Conservation (phyloP, 2,797 vertebrate species). For the Furcifer pardalis region DNA sequence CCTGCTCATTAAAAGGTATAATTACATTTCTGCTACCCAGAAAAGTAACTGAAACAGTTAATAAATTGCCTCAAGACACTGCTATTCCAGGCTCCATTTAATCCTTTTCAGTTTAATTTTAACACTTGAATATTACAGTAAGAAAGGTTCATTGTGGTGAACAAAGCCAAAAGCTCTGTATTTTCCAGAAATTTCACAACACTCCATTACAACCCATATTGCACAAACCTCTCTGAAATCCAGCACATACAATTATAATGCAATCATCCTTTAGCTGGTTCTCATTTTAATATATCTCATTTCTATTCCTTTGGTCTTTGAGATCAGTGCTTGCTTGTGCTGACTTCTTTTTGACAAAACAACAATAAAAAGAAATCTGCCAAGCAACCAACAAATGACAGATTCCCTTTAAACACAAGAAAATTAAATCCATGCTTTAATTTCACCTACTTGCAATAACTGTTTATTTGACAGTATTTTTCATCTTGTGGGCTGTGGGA, state of each 20-base stretch:
- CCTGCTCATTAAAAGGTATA: no score
- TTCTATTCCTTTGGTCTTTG: conserved; percentile 13
- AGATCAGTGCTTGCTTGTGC: neutral
- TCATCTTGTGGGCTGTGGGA: conserved; percentile 16
- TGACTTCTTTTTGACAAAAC: conserved; percentile 7
- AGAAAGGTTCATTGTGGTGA: neutral
- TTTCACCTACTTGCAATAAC: conserved; percentile 31
- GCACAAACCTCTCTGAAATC: neutral
- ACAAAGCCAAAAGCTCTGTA: neutral
- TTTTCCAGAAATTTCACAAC: neutral
- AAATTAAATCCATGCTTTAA: conserved; percentile 29
- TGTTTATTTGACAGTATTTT: conserved; percentile 31
- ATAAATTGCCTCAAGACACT: no score
- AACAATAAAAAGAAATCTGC: conserved; percentile 13
- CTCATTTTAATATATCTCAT: conserved; percentile 27
- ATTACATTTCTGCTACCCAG: no score
- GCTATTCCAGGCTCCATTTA: neutral
- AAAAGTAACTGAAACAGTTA: no score
- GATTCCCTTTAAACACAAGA: conserved; percentile 14
- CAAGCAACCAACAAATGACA: conserved; percentile 21
- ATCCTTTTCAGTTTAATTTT: neutral
- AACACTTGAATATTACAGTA: neutral
- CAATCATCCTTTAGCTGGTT: conserved; percentile 5
- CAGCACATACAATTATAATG: neutral
- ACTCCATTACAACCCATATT: neutral